Evolutionary conservation across 2,888 invertebrate genomes (phyloP), one percentile per base, ranked within the genome.

Genomic region (Napeogenes sylphis): DNA sequence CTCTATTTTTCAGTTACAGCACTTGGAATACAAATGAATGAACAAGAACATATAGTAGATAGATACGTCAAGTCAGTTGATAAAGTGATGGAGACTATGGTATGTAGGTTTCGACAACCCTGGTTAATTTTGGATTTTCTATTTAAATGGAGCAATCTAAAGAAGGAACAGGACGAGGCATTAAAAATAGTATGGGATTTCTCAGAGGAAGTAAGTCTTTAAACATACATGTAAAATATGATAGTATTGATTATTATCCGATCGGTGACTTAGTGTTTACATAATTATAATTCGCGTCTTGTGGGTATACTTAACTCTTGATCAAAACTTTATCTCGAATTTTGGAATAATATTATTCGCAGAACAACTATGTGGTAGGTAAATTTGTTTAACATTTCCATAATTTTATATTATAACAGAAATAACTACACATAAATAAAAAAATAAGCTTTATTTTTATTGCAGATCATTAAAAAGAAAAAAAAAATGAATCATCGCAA

Each of bases 381-480:
- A 1, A 21, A 5, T 35, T 35, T 35, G 4, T 3, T 35, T 6
- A 5, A 6, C 35, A 6, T 35, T 35, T 35, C 4, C 6, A 35
- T 35, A 5, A 35, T 35, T 35, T 35, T 2, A 35, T 5, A 35
- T 5, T 5, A 3, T 35, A 35, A 35, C 35, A 35, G 35, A 35
- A 35, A 35, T 5, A 5, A 35, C 4, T 35, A 35, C 35, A 35
- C 6, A 5, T 35, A 35, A 5, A 5, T 35, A 0, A 35, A 42
- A 42, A 42, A 10, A 42, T 8, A 42, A 42, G 8, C 51, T 3
- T 51, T 10, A 5, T 51, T 3, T 53, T 21, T 35, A 53, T 61
- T 58, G 3, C 61, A 66, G 66, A 61, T 66, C 47, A 63, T 66
- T 4, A 54, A 58, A 57, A 45, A 47, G 42, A 66, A 63, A 58